Conservation (phyloP, 1,140 invertebrate genomes). For the Metopolophium dirhodum region DNA sequence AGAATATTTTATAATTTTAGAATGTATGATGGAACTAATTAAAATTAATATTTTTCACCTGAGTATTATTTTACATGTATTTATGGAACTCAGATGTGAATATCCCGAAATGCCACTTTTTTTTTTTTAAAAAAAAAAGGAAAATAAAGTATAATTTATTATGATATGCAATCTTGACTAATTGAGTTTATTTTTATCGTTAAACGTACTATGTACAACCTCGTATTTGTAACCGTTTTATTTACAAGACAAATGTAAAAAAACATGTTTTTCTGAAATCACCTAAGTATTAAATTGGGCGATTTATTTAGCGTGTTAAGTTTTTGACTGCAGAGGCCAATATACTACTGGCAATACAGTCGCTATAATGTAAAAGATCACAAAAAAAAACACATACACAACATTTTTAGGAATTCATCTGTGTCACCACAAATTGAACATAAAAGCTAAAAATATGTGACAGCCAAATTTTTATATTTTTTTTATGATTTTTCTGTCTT, state of each 20-base stretch:
- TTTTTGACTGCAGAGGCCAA: not conserved
- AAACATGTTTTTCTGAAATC: not conserved
- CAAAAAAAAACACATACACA: not conserved
- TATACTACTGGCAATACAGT: constrained; percentile 1
- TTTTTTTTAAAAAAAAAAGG: not conserved
- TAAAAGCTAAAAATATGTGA: not conserved
- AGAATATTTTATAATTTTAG: not conserved
- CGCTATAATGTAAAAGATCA: not conserved
- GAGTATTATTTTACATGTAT: constrained; percentile 23
- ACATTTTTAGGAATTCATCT: not conserved
- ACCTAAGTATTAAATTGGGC: constrained; percentile 1
- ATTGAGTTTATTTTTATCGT: not conserved
- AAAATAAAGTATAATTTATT: not conserved
- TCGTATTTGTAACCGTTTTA: not conserved
- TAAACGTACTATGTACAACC: not conserved
- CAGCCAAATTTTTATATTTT: not conserved
- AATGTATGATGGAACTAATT: not conserved
- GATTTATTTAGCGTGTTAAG: not conserved
- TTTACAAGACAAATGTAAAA: not conserved
- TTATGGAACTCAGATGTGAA: constrained; percentile 36
- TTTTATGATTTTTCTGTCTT: not conserved
- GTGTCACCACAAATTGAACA: not conserved
- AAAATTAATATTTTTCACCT: constrained; percentile 26
- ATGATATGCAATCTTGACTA: not conserved
- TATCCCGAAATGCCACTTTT: not conserved